Base-by-base conservation (phyloP, 1,140 invertebrate species). In the Pogonus chalceus region DNA sequence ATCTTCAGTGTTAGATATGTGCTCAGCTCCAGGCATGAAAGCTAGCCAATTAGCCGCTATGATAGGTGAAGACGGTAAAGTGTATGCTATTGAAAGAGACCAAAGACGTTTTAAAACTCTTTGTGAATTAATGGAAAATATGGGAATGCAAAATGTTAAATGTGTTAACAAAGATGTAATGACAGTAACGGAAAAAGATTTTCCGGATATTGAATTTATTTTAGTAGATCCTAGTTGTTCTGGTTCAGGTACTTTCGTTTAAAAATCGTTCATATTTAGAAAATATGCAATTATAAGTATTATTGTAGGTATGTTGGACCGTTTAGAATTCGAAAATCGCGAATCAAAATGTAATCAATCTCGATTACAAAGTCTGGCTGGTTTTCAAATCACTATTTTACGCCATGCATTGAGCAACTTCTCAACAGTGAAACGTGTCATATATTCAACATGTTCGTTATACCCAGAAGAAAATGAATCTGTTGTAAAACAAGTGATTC, bases 1-100 rank as follows among this genome's bases (percentile, higher is more conserved):
- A 2, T 79, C 82, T 59, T 71, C 74, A 10, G 82, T 94, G 1
- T 67, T 97, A 31, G 95, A 98, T 69, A 87, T 91, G 78, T 98
- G 94, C 74, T 90, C 94, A 9, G 94, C 94, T 21, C 95, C 95
- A 10, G 95, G 95, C 35, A 96, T 96, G 85, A 98, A 98, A 72
- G 92, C 94, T 0, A 82, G 85, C 14, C 89, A 95, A 72, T 67
- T 94, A 18, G 91, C 92, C 49, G 84, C 90, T 23, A 70, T 88
- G 7, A 80, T 96, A 67, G 71, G 84, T 49, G 92, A 96, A 70
- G 69, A 79, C 69, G 80, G 91, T 14, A 82, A 75, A 63, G 79
- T 97, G 14, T 90, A 84, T 69, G 88, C 94, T 0, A 79, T 92
- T 20, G 94, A 98, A 68, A 80, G 78, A 57, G 79, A 87, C 65